Base-by-base conservation (phyloP, 2,113 vertebrate species). In the Pseudopipra pipra region DNA sequence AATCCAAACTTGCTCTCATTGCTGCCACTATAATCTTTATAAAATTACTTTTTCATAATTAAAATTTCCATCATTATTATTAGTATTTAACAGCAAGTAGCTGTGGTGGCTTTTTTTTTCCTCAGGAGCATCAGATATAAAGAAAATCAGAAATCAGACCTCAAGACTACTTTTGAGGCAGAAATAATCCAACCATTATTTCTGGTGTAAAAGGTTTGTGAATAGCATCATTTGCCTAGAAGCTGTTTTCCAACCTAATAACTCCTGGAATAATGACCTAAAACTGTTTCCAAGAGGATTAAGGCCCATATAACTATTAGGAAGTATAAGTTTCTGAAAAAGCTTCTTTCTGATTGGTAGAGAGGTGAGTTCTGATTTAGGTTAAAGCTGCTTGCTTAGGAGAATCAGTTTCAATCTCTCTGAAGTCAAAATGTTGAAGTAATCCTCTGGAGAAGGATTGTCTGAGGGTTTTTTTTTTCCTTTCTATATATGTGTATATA, bases 181-280 rank as follows among this genome's bases (percentile, higher is more conserved):
- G 96, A 98, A 98, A 96, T 98, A 98, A 98, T 98, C 78, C 67
- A 97, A 90, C 97, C 90, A 95, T 98, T 98, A 98, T 98, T 98
- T 98, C 97, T 98, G 91, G 95, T 97, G 96, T 97, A 98, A 97
- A 98, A 98, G 93, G 91, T 97, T 98, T 97, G 95, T 95, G 94
- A 98, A 96, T 97, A 97, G 88, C 97, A 97, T 97, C 91, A 96
- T 97, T 98, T 98, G 93, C 98, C 97, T 97, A 95, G 97, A 96
- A 98, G 98, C 97, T 97, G 73, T 98, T 98, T 98, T 98, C 97
- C 97, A 98, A 96, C 97, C 98, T 98, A 98, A 97, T 98, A 98
- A 98, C 95, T 98, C 96, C 91, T 63, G 9, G 89, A 97, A 98
- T 98, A 97, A 97, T 95, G 94, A 97, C 96, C 94, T 98, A 96